These are phyloP conservation scores for Amphiprion clarkii DNA, from an alignment of 2,797 vertebrate genomes.

Conservation along the genomic window DNA sequence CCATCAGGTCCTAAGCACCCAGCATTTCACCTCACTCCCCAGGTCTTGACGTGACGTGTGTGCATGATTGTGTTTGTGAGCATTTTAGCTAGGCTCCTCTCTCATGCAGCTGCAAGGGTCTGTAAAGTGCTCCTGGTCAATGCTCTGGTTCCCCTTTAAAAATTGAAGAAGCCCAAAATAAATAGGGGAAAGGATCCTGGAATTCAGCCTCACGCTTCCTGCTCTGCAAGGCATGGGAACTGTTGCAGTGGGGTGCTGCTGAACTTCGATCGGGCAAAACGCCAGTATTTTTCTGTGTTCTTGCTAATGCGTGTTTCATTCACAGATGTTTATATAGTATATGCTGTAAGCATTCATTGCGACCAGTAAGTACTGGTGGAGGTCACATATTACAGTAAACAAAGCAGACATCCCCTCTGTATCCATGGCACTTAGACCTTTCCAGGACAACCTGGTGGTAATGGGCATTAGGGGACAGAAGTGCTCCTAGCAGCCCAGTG, in stretches of 20 bases:
- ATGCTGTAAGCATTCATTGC: constrained; percentile 20
- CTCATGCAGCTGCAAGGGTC: constrained; percentile 66
- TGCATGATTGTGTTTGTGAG: constrained; percentile 52
- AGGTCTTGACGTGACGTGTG: constrained; percentile 61
- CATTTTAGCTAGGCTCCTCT: constrained; percentile 56
- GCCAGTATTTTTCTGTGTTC: constrained; percentile 13
- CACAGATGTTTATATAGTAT: constrained; percentile 37
- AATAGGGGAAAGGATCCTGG: constrained; percentile 60
- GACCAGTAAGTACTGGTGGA: constrained; percentile 28
- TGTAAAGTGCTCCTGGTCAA: constrained; percentile 77
- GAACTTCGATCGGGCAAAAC: constrained; percentile 29
- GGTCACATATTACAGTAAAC: constrained; percentile 56
- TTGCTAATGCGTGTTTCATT: constrained; percentile 15
- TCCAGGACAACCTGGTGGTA: constrained; percentile 62
- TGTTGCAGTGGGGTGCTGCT: constrained; percentile 12
- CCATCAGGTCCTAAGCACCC: constrained; percentile 76
- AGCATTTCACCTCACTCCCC: constrained; percentile 67
- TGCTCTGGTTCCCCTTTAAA: constrained; percentile 74
- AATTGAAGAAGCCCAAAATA: constrained; percentile 82
- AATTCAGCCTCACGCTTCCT: constrained; percentile 12
- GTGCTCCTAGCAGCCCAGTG: constrained; percentile 68
- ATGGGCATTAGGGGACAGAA: constrained; percentile 64
- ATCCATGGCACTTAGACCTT: constrained; percentile 56
- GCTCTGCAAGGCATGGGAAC: constrained; percentile 37
- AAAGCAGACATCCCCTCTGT: constrained; percentile 44